Conservation (phyloP, 2,113 vertebrate species). For the Saccopteryx leptura region DNA sequence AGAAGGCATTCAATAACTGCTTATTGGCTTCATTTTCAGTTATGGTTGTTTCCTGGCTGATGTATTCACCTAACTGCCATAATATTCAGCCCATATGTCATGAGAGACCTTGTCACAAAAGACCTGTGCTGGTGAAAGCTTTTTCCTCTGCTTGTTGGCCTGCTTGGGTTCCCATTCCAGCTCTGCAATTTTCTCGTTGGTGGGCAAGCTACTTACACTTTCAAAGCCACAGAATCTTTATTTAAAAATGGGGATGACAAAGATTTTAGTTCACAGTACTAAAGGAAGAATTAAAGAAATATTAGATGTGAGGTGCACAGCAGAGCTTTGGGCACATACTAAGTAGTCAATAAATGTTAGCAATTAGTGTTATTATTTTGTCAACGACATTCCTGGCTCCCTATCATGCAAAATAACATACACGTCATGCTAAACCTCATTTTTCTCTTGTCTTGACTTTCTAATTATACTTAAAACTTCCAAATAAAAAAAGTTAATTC, state of each 20-base stretch:
- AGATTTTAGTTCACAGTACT: neutral
- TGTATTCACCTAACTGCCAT: neutral
- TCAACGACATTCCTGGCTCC: slow-evolving; percentile 34
- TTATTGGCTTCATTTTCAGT: neutral
- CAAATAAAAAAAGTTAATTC: slow-evolving; percentile 59
- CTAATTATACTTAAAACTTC: slow-evolving; percentile 68
- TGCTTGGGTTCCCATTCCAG: neutral
- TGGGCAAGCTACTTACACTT: slow-evolving; percentile 35
- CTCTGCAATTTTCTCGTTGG: neutral
- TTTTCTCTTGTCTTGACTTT: slow-evolving; percentile 67
- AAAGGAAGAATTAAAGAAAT: neutral
- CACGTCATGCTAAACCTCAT: slow-evolving; percentile 60
- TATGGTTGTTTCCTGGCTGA: neutral
- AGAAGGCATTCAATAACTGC: neutral
- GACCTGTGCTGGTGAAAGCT: neutral
- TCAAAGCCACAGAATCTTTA: neutral
- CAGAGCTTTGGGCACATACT: neutral
- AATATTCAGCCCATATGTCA: neutral
- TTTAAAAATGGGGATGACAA: neutral
- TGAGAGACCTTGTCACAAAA: neutral
- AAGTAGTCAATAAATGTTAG: neutral
- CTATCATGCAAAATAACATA: slow-evolving; percentile 55
- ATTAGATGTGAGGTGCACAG: neutral
- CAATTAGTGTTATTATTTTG: slow-evolving; percentile 40
- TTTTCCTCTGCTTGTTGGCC: neutral